Base-by-base conservation (phyloP, 35 echinoderm and acorn worm genomes). In the Eucidaris tribuloides region DNA sequence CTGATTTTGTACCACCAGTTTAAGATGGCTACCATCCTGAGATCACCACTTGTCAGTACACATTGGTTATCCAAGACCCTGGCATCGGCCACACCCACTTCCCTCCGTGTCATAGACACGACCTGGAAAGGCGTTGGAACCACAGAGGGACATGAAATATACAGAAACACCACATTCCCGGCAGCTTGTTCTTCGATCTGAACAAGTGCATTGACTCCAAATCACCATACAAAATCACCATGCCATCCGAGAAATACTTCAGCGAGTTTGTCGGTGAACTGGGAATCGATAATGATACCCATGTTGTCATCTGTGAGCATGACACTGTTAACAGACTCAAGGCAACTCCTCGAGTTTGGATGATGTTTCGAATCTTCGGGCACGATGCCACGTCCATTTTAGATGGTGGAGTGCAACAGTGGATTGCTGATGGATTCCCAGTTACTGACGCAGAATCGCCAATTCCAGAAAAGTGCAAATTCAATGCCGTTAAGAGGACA, bases 321-420 rank as follows among this genome's bases (percentile, higher is more conserved):
- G 65, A 90, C 37, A 43, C 74, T 25, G 30, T 84, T 11, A 76
- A 86, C 46, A 80, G 87, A 27, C 44, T 84, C 1, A 93, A 93
- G 46, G 82, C 91, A 2, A 83, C 90, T 18, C 65, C 83, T 17
- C 48, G 96, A 29, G 83, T 71, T 14, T 99, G 96, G 96, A 93
- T 86, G 90, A 90, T 99, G 90, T 88, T 99, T 30, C 66, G 87
- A 29, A 31, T 81, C 2, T 99, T 99, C 65, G 96, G 96, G 22
- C 96, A 99, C 49, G 19, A 82, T 14, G 71, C 62, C 20, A 63
- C 93, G 0, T 99, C 96, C 0, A 54, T 99, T 54, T 63, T 99
- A 29, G 87, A 99, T 42, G 96, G 96, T 14, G 96, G 96, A 28
- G 71, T 99, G 7, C 45, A 60, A 22, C 81, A 86, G 20, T 99